A percentile compares a stretch with the other conserved stretches of the same genome.
Evolutionary conservation across 2,113 vertebrate species (phyloP).

Genomic region (Bambusicola thoracicus): DNA sequence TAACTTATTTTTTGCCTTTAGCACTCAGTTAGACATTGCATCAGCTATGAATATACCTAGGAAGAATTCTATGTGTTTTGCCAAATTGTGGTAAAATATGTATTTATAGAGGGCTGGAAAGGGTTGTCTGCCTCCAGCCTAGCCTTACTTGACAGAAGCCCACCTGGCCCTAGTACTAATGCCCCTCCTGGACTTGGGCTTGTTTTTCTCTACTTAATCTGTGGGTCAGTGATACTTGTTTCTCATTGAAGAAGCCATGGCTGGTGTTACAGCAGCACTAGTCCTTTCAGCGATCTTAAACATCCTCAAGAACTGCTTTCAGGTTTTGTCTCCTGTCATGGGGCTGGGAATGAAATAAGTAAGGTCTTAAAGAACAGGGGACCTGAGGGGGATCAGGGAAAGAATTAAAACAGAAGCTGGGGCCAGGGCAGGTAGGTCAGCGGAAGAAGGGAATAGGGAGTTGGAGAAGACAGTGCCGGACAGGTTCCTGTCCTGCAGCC

Average conservation of each 20-base stretch:
- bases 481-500: neutral
- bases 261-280: neutral
- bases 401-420: neutral
- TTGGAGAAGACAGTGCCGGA: neutral
- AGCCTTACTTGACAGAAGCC: neutral
- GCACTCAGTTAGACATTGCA: neutral
- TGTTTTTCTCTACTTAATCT: neutral
- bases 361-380: neutral
- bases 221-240: neutral
- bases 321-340: neutral
- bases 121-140: neutral
- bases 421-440: fast-evolving
- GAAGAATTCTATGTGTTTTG: neutral
- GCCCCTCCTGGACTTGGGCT: neutral
- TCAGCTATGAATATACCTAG: neutral
- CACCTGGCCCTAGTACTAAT: neutral
- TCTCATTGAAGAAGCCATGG: neutral
- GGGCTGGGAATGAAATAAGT: neutral
- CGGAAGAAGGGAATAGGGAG: neutral
- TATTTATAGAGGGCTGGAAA: neutral
- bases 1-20: neutral
- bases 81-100: neutral
- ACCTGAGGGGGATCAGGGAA: neutral
- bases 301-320: neutral
- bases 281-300: neutral